Evolutionary conservation across 23 tunicate genomes (phyloP), one percentile per base, ranked within the genome.

Genomic region (Halocynthia aurantium): DNA sequence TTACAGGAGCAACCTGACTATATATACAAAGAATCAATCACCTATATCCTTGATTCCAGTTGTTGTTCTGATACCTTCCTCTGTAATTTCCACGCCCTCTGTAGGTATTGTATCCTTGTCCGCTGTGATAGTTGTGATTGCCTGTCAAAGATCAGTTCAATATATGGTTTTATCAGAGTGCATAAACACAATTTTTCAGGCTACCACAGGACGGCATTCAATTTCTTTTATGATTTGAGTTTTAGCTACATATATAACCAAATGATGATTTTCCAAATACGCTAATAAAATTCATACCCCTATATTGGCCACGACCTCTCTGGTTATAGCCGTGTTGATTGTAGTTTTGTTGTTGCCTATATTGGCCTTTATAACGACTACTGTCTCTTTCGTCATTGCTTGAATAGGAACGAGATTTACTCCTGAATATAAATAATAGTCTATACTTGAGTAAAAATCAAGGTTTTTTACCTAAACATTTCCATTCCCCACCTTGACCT

Each of bases 381-480:
- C 44, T 31, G 44, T 65, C 70, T 10, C 70, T 65, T 15, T 58
- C 63, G 17, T 58, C 63, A 58, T 58, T 15, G 15, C 49, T 40
- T 10, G 70, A 65, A 15, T 65, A 65, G 10, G 70, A 65, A 65
- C 70, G 70, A 15, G 70, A 65, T 65, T 31, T 31, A 31, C 44
- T 31, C 44, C 70, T 65, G 70, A 15, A 65, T 10, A 65, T 58
- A 13, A 58, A 58, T 13, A 58, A 13, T 58, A 5, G 15, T 31
- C 1, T 31, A 31, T 31, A 31, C 44, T 31, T 1, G 44, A 31
- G 44, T 31, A 31, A 31, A 31, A 31, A 31, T 31, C 44, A 31
- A n/a, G n/a, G n/a, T n/a, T n/a, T 31, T 31, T 31, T 31, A 31
- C n/a, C n/a, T n/a, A n/a, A n/a, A 31, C 44, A 31, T 31, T 31